Evolutionary conservation across 2,888 invertebrate genomes (phyloP), one percentile per base, ranked within the genome.

Genomic region (Atethmia centrago): DNA sequence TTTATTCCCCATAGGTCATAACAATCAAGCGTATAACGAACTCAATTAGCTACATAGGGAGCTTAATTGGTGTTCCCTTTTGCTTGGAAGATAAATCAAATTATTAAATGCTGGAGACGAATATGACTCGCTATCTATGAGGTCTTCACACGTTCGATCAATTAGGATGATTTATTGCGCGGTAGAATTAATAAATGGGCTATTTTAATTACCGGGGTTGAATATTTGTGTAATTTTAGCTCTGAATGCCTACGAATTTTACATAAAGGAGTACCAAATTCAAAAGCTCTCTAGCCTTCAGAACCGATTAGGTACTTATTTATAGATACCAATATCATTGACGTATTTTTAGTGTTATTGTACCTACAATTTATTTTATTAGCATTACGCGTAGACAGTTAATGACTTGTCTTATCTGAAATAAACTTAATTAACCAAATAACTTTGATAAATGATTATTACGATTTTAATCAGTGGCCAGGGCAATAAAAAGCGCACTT

Each of bases 381-480:
- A 66, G 12, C 36, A 36, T 31, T 21, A 10, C 12, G 2, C 64
- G 10, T n/a, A 61, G n/a, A 36, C 42, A 56, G 51, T 56, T 65
- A 80, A 67, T 80, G 70, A 79, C 70, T 77, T 58, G 49, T n/a
- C 61, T 72, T 66, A 62, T 65, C 59, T 53, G 10, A 59, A 69
- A 42, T 58, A 49, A 42, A 61, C 49, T 61, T 40, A 72, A 68
- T 68, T 69, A 64, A 28, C 31, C 55, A 21, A 36, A 68, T 53
- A 56, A 68, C 42, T 79, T 74, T 81, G 74, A 82, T 79, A 71
- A 65, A 82, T 74, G 58, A 67, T 61, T 28, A 70, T 66, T 53
- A 47, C 9, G 16, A 21, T 31, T 31, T 45, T 61, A 53, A 51
- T 51, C 45, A 58, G 9, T 8, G 42, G 2, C 8, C 77, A 47